Conservation (phyloP, 1,140 invertebrate genomes). For the Drosophila littoralis region DNA sequence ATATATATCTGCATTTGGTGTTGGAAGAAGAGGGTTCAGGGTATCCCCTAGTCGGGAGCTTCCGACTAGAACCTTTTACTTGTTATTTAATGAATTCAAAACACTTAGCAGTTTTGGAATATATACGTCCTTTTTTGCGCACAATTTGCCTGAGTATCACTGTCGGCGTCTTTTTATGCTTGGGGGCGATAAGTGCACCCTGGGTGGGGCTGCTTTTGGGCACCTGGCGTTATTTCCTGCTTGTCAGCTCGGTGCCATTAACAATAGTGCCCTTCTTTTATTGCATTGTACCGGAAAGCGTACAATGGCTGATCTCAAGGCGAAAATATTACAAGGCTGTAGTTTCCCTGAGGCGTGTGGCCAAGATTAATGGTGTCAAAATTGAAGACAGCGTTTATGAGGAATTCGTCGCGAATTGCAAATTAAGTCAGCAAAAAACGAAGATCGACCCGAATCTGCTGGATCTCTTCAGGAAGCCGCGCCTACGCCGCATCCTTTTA, state of each 20-base stretch:
- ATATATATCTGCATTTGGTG: too few species aligned
- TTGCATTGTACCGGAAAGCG: constrained; percentile 86
- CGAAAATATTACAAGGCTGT: constrained; percentile 85
- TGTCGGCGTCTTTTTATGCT: constrained; percentile 86
- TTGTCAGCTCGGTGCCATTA: constrained; percentile 85
- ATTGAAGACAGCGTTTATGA: constrained; percentile 83
- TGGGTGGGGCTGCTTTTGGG: constrained; percentile 86
- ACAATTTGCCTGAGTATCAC: constrained; percentile 87
- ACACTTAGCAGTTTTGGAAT: constrained; percentile 85
- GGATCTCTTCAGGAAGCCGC: constrained; percentile 84
- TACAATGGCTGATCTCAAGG: constrained; percentile 87
- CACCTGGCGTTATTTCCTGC: constrained; percentile 86
- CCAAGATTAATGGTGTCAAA: constrained; percentile 85
- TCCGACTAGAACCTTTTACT: too few species aligned
- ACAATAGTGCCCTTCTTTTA: constrained; percentile 84
- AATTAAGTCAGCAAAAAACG: constrained; percentile 54
- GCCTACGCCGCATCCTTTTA: constrained; percentile 85
- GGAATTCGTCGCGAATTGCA: constrained; percentile 83
- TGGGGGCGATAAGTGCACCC: constrained; percentile 86
- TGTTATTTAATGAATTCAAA: not conserved
- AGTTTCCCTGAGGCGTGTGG: constrained; percentile 85
- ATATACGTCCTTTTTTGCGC: constrained; percentile 86
- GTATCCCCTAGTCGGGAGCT: too few species aligned
- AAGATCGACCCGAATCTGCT: constrained; percentile 63
- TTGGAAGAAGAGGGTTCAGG: too few species aligned